A percentile compares a stretch with the other conserved stretches of the same genome.
These are phyloP conservation scores for Taxidea taxus DNA, from an alignment of 2,113 vertebrate species.

Conservation along the genomic window DNA sequence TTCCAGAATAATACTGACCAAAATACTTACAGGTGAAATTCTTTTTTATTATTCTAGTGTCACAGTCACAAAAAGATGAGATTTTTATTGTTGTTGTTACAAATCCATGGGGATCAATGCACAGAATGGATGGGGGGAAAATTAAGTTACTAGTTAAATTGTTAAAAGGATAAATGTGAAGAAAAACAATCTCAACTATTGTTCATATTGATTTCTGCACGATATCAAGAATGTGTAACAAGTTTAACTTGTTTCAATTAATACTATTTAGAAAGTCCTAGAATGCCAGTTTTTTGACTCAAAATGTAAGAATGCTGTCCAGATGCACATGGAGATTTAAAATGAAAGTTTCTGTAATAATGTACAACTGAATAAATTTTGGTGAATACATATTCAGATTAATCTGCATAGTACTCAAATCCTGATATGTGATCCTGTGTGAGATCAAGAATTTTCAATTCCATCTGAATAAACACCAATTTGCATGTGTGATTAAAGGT, in stretches of 20 bases:
- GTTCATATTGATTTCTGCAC: neutral
- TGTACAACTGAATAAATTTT: neutral
- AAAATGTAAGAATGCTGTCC: neutral
- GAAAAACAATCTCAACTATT: neutral
- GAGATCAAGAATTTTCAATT: slow-evolving; percentile 43
- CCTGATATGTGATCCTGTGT: neutral
- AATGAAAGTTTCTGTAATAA: slow-evolving; percentile 7
- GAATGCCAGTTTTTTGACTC: neutral
- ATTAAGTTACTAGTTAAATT: neutral
- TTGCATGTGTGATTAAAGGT: slow-evolving; percentile 77
- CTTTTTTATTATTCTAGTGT: neutral
- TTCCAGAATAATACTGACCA: neutral
- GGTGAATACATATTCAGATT: slow-evolving; percentile 46
- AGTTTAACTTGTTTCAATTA: slow-evolving; percentile 22
- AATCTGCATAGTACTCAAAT: slow-evolving; percentile 11
- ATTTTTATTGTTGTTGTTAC: neutral
- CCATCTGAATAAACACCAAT: slow-evolving; percentile 56
- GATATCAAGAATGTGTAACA: neutral
- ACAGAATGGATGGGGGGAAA: neutral
- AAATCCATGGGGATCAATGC: neutral
- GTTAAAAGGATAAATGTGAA: neutral
- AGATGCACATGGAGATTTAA: neutral
- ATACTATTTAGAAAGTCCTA: neutral
- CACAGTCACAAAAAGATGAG: neutral
- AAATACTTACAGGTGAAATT: neutral